Percentiles rank a stretch among this genome's conserved stretches.
Conservation (phyloP, 2,113 vertebrate genomes). For the Bucco capensis region DNA sequence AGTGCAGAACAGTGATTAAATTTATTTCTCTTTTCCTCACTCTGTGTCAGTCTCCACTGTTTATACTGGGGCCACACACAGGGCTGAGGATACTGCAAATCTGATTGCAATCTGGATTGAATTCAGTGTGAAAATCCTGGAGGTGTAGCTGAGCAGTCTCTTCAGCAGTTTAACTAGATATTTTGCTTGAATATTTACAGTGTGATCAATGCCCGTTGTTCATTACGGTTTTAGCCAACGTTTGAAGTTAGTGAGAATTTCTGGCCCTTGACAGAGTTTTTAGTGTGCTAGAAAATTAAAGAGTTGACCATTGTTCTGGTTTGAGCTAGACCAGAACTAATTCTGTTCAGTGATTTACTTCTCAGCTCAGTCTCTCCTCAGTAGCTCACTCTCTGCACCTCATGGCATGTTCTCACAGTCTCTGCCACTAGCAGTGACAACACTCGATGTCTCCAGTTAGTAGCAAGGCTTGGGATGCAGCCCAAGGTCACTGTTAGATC, state of each 20-base stretch:
- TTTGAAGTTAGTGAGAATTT: constrained; percentile 22
- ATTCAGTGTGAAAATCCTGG: background rate
- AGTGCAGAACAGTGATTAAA: background rate
- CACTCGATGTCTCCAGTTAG: too few relatives aligned
- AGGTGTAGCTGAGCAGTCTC: background rate
- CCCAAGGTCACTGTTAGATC: too few relatives aligned
- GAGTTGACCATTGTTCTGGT: background rate
- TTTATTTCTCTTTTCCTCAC: background rate
- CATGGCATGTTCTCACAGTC: too few relatives aligned
- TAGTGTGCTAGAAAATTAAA: background rate
- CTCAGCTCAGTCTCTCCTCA: too few relatives aligned
- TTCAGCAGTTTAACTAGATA: background rate
- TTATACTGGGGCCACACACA: background rate
- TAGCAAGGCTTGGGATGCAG: too few relatives aligned
- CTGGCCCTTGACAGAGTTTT: background rate
- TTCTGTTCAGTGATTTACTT: too few relatives aligned
- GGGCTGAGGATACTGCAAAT: background rate
- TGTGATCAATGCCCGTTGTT: background rate
- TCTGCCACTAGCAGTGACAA: too few relatives aligned
- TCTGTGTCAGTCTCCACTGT: background rate
- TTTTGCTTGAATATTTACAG: background rate
- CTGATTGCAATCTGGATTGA: constrained; percentile 5
- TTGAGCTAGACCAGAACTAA: too few relatives aligned
- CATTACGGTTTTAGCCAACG: background rate
- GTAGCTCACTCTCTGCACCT: too few relatives aligned